These are phyloP conservation scores for Thereuonema tuberculata DNA, from an alignment of 1,140 invertebrate genomes.

Conservation along the genomic window DNA sequence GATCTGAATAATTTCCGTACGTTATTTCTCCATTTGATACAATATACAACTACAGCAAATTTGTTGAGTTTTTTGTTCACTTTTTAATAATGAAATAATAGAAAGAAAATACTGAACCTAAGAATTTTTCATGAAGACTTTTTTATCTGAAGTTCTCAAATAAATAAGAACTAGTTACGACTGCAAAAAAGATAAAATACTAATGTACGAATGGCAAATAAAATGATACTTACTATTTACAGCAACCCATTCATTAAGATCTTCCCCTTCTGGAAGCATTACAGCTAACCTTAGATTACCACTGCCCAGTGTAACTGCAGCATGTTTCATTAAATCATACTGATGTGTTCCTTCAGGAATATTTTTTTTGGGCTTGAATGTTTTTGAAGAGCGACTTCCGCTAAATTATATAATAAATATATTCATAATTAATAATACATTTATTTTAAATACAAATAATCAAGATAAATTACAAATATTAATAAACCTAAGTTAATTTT, in stretches of 20 bases:
- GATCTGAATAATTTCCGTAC: too few relatives aligned
- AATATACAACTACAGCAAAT: too few relatives aligned
- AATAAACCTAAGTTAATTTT: constrained; percentile 8
- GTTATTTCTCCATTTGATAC: too few relatives aligned
- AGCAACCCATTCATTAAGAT: constrained; percentile 99
- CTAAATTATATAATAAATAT: constrained; percentile 17
- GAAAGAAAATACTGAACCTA: too few relatives aligned
- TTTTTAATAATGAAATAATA: neutral
- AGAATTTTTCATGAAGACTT: too few relatives aligned
- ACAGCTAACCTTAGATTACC: constrained; percentile 92
- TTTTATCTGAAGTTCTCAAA: too few relatives aligned
- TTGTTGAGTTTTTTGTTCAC: too few relatives aligned
- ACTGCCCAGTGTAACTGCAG: constrained; percentile 91
- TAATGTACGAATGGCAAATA: too few relatives aligned
- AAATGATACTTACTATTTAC: constrained; percentile 74
- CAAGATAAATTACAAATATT: constrained; percentile 6
- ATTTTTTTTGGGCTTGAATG: constrained; percentile 98
- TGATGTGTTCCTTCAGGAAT: constrained; percentile 98
- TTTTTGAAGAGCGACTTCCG: constrained; percentile 82
- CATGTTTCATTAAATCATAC: constrained; percentile 99
- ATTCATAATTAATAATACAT: constrained; percentile 4
- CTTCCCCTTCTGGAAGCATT: constrained; percentile 94
- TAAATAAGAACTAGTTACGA: too few relatives aligned
- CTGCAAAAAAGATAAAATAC: too few relatives aligned
- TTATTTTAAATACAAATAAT: neutral